Evolutionary conservation across 2,797 vertebrate species (phyloP).

Genomic region (Spinus olivaceus): DNA sequence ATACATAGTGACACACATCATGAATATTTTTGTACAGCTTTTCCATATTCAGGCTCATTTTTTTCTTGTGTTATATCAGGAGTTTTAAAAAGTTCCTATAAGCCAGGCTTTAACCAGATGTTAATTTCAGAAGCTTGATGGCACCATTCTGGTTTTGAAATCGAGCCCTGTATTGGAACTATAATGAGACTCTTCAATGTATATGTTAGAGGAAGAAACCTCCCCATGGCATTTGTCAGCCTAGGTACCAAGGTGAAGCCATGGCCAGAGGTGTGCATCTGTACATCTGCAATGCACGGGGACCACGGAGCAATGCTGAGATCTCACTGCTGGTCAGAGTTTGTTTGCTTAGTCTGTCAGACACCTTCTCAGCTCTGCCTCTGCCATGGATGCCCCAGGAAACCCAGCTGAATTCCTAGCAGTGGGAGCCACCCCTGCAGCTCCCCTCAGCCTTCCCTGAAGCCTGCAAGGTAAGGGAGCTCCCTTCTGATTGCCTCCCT

Average conservation of each 20-base stretch:
- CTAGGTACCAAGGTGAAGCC: background rate
- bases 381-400: accelerated
- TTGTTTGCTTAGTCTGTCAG: background rate
- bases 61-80: background rate
- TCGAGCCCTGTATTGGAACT: background rate
- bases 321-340: background rate
- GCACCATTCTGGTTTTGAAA: background rate
- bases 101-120: background rate
- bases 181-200: background rate
- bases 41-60: background rate
- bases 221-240: background rate
- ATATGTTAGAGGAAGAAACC: background rate
- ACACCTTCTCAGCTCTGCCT: background rate
- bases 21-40: background rate
- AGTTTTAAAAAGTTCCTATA: background rate
- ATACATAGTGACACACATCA: background rate
- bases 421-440: background rate
- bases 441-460: background rate
- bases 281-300: background rate
- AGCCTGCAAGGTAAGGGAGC: background rate
- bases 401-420: background rate
- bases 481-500: background rate
- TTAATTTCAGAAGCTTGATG: background rate
- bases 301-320: background rate
- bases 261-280: background rate